Percentiles rank a stretch among this genome's conserved stretches.
phyloP scores from a whole-genome alignment of 2,797 vertebrate genomes.

The Sus cebifrons region DNA sequence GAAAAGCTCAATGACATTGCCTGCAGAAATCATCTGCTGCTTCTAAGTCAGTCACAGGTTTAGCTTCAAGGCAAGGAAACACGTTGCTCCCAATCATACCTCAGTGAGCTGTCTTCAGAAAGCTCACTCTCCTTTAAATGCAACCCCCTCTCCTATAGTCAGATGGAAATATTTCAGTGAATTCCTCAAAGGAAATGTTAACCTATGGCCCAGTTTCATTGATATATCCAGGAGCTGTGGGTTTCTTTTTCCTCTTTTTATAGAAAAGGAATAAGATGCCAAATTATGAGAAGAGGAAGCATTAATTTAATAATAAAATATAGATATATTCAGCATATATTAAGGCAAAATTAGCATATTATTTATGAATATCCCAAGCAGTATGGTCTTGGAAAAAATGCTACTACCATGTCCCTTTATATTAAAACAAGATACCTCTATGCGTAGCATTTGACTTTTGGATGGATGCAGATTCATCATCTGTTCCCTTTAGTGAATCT shows the following conservation, averaged over 20 bases:
- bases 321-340: not conserved
- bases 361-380: slow-evolving; percentile 41
- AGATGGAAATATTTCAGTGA: slow-evolving; percentile 34
- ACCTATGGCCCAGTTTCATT: not conserved
- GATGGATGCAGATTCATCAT: not conserved
- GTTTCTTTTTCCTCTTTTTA: not conserved
- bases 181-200: slow-evolving; percentile 50
- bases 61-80: slow-evolving; percentile 66
- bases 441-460: not conserved
- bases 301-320: slow-evolving; percentile 45
- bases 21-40: slow-evolving; percentile 65
- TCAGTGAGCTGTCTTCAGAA: not conserved
- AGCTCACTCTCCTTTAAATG: not conserved
- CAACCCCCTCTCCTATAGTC: not conserved
- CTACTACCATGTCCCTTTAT: not conserved
- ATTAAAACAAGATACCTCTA: not conserved
- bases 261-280: not conserved
- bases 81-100: not conserved
- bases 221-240: not conserved
- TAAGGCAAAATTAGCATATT: not conserved
- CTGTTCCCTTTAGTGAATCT: not conserved
- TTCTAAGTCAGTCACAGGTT: slow-evolving; percentile 60
- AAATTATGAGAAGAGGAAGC: slow-evolving; percentile 5
- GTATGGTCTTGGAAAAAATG: not conserved
- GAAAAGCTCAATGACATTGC: slow-evolving; percentile 65